These are phyloP conservation scores for Diplazon laetatorius DNA, from an alignment of 2,888 invertebrate species.

Conservation along the genomic window DNA sequence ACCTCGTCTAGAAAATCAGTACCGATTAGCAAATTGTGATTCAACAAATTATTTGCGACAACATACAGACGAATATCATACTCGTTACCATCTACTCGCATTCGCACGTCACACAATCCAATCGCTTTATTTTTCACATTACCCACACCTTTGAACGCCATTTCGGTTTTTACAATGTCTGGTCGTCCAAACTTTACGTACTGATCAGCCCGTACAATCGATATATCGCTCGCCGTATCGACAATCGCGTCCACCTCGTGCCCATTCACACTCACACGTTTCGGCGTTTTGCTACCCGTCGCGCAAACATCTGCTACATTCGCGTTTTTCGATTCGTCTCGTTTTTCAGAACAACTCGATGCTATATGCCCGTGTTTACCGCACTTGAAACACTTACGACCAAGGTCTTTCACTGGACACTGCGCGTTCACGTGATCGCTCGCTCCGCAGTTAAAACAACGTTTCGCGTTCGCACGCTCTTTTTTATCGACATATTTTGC, in stretches of 20 bases:
- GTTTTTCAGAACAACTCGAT: conserved; percentile 23
- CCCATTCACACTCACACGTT: conserved; percentile 47
- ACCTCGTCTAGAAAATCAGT: conserved; percentile 50
- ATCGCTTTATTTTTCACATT: conserved; percentile 43
- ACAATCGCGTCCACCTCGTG: conserved; percentile 49
- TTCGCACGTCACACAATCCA: conserved; percentile 31
- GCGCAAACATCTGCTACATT: conserved; percentile 26
- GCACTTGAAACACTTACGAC: conserved; percentile 26
- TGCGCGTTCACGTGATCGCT: conserved; percentile 14
- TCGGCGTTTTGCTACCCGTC: conserved; percentile 10
- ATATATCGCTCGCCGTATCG: conserved; percentile 58
- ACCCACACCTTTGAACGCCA: too few species aligned
- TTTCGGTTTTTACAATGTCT: neutral
- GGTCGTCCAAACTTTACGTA: conserved; percentile 54
- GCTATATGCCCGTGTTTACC: conserved; percentile 27
- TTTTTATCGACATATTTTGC: conserved; percentile 6
- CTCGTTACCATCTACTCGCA: conserved; percentile 32
- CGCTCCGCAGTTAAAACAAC: conserved; percentile 33
- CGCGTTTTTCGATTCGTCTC: neutral
- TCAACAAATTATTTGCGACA: conserved; percentile 43
- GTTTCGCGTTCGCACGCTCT: neutral
- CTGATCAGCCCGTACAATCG: conserved; percentile 42
- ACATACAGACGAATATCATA: conserved; percentile 46
- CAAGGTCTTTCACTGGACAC: conserved; percentile 31
- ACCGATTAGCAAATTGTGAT: conserved; percentile 46